Evolutionary conservation across 1,140 invertebrate genomes (phyloP).

Genomic region (Drosophila trapezifrons): DNA sequence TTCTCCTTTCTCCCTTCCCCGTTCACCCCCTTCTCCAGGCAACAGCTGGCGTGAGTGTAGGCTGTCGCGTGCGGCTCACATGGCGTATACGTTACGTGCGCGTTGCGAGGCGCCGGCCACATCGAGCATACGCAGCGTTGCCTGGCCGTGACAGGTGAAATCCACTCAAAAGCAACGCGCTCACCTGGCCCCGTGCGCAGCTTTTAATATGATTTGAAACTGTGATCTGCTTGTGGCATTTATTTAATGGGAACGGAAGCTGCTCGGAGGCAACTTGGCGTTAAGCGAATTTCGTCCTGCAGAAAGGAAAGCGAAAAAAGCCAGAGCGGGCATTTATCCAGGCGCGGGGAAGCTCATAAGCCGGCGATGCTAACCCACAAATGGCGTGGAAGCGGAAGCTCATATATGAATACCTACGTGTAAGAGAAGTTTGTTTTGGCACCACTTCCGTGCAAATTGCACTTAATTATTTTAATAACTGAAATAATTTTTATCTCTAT

Average conservation of each 20-base stretch:
- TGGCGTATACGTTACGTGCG: conserved; percentile 59
- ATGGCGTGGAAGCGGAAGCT: conserved; percentile 5
- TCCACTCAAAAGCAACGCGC: conserved; percentile 36
- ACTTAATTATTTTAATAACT: conserved; percentile 1
- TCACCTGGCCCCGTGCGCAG: conserved; percentile 7
- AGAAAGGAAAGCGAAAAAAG: neutral
- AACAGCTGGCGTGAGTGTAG: conserved; percentile 9
- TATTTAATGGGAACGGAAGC: conserved; percentile 67
- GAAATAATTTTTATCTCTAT: neutral
- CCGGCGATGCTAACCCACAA: conserved; percentile 11
- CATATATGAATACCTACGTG: neutral
- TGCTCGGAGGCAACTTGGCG: conserved; percentile 40
- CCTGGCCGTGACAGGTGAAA: conserved; percentile 56
- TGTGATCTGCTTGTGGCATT: conserved; percentile 75
- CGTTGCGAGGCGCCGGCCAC: conserved; percentile 30
- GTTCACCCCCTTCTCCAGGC: neutral
- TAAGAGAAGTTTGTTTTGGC: neutral
- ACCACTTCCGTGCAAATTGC: neutral
- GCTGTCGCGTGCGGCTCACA: conserved; percentile 48
- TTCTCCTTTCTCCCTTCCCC: conserved; percentile 1
- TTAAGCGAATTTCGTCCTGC: conserved; percentile 46
- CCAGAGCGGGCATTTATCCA: no score
- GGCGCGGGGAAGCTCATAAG: neutral
- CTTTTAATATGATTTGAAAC: conserved; percentile 69
- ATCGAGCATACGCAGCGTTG: conserved; percentile 58